A percentile compares a stretch with the other conserved stretches of the same genome.
Conservation (phyloP, 2,888 invertebrate species). For the Acanthosoma haemorrhoidale region DNA sequence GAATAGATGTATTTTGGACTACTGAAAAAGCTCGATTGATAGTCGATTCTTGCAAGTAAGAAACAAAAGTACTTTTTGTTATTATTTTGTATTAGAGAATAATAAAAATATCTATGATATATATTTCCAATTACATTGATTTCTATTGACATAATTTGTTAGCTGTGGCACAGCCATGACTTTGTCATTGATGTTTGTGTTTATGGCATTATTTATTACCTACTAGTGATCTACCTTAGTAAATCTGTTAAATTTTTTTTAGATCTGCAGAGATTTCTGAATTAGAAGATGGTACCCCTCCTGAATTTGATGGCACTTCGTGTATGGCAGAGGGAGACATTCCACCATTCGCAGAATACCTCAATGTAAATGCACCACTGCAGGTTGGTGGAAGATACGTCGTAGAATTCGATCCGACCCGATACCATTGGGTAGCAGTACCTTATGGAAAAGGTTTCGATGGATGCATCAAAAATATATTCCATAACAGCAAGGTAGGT, state of each 20-base stretch:
- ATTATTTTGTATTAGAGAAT: too few species aligned
- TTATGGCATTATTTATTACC: too few species aligned
- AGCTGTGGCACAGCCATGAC: too few species aligned
- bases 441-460: conserved; percentile 86
- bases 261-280: conserved; percentile 76
- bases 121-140: too few species aligned
- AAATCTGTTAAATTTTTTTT: neutral
- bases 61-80: too few species aligned
- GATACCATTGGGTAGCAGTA: conserved; percentile 86
- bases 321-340: conserved; percentile 87
- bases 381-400: conserved; percentile 91
- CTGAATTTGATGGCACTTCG: conserved; percentile 79
- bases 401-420: conserved; percentile 81
- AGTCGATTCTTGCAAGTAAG: conserved; percentile 84
- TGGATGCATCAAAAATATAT: conserved; percentile 91
- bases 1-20: conserved; percentile 92
- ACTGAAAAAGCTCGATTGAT: conserved; percentile 88
- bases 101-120: too few species aligned
- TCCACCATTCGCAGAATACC: conserved; percentile 90
- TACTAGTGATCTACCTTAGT: too few species aligned
- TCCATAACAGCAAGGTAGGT: conserved; percentile 78
- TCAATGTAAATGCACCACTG: conserved; percentile 90
- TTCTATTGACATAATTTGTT: too few species aligned
- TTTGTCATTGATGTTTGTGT: too few species aligned
- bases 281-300: conserved; percentile 82